Evolutionary conservation across 2,888 invertebrate species (phyloP).

Genomic region (Chelonus formosanus): DNA sequence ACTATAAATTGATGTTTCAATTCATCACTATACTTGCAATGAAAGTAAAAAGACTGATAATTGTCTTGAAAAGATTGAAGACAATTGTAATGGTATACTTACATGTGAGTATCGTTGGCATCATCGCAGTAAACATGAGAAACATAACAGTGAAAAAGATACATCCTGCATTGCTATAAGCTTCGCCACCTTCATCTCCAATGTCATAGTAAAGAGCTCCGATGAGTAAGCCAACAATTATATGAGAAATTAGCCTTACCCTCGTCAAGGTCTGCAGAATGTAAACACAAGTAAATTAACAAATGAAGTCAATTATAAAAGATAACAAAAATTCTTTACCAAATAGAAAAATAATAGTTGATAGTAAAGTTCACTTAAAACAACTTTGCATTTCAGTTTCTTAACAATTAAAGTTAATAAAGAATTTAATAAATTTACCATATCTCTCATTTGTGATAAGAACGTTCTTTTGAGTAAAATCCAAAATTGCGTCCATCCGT

Average conservation of each 20-base stretch:
- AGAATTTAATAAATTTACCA: constrained; percentile 48
- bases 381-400: background rate
- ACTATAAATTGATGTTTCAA: background rate
- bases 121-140: constrained; percentile 97
- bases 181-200: constrained; percentile 92
- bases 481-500: constrained; percentile 85
- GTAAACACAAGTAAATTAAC: background rate
- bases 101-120: constrained; percentile 98
- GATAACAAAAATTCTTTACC: background rate
- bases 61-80: background rate
- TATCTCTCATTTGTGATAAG: constrained; percentile 80
- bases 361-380: no score
- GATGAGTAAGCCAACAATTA: constrained; percentile 89
- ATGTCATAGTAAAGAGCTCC: constrained; percentile 94
- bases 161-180: constrained; percentile 94
- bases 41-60: background rate
- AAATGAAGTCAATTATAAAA: background rate
- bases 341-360: no score
- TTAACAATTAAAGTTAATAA: background rate
- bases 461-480: constrained; percentile 87
- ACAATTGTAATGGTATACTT: constrained; percentile 64
- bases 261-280: constrained; percentile 82
- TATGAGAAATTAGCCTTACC: constrained; percentile 85
- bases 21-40: no score
- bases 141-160: constrained; percentile 96